These are phyloP conservation scores for Martes flavigula DNA, from an alignment of 2,797 vertebrate genomes.

Conservation along the genomic window DNA sequence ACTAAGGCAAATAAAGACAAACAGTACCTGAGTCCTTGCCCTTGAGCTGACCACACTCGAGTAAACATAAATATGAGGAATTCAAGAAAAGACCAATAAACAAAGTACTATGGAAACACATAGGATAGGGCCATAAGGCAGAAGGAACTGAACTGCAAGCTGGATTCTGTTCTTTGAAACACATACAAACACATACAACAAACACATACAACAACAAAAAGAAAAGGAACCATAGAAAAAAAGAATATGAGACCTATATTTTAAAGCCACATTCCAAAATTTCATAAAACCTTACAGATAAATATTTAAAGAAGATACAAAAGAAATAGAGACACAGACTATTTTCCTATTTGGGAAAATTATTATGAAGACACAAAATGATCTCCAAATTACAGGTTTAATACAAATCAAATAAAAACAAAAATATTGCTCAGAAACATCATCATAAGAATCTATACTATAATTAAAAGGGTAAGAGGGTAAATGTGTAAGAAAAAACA, in stretches of 20 bases:
- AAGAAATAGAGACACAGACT: background rate
- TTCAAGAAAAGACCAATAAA: background rate
- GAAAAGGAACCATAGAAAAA: background rate
- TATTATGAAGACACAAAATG: background rate
- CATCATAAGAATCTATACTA: background rate
- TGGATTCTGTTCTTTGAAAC: background rate
- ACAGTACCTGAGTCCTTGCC: background rate
- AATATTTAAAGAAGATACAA: background rate
- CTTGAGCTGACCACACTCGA: background rate
- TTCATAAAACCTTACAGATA: background rate
- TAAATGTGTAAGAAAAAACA: background rate
- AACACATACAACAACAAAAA: background rate
- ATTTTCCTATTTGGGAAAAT: slow-evolving; percentile 22
- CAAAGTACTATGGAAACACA: background rate
- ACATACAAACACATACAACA: background rate
- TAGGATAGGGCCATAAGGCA: background rate
- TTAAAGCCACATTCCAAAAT: slow-evolving; percentile 27
- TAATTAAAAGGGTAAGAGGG: background rate
- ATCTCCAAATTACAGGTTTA: background rate
- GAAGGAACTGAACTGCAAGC: background rate
- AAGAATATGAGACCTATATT: background rate
- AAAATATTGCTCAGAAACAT: background rate
- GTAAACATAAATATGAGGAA: background rate
- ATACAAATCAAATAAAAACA: slow-evolving; percentile 15
- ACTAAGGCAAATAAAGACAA: slow-evolving; percentile 16